These are phyloP conservation scores for Crotalus helleri DNA, from an alignment of 2,113 vertebrate species.

Conservation along the genomic window DNA sequence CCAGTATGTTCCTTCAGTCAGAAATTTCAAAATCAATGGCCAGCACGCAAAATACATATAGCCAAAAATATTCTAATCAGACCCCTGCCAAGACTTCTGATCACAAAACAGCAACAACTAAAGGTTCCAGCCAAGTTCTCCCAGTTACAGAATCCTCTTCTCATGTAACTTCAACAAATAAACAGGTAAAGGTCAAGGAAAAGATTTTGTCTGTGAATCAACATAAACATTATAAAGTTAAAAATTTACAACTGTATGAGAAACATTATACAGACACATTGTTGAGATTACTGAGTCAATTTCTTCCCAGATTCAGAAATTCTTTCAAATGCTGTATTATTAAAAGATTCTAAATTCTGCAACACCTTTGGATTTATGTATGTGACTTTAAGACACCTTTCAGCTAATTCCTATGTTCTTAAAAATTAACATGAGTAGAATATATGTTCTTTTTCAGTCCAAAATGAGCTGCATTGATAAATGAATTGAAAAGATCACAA, in stretches of 20 bases:
- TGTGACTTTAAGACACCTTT: not conserved
- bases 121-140: slow-evolving; percentile 48
- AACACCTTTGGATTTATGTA: not conserved
- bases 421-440: not conserved
- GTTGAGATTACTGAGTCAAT: not conserved
- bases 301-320: not conserved
- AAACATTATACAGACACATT: not conserved
- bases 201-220: not conserved
- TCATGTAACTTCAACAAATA: slow-evolving; percentile 55
- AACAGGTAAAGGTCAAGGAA: slow-evolving; percentile 67
- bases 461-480: not conserved
- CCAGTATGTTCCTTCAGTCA: slow-evolving; percentile 64
- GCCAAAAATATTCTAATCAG: slow-evolving; percentile 55
- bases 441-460: not conserved
- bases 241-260: not conserved
- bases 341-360: not conserved
- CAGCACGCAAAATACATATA: slow-evolving; percentile 59
- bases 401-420: not conserved
- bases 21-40: slow-evolving; percentile 36
- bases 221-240: not conserved
- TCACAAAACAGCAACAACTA: slow-evolving; percentile 53
- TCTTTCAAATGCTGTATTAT: slow-evolving; percentile 11
- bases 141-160: slow-evolving; percentile 55
- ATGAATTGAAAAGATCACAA: not conserved
- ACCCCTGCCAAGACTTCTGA: slow-evolving; percentile 61